Base-by-base conservation (phyloP, 2,113 vertebrate genomes). In the Aspidoscelis tigris region DNA sequence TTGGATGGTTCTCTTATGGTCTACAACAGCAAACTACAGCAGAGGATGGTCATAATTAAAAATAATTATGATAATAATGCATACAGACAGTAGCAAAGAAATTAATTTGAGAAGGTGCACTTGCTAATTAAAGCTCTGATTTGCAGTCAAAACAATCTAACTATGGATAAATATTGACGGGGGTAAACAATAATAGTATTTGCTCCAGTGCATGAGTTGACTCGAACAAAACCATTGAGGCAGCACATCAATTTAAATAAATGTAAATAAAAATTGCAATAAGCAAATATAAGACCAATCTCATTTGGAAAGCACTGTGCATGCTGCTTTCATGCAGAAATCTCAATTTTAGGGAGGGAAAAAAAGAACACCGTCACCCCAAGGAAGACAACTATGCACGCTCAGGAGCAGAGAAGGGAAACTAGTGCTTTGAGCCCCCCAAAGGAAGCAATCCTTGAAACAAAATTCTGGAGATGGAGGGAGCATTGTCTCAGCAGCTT, bases 11-110 rank as follows among this genome's bases (percentile, higher is more conserved):
- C 80, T 43, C 64, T 44, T 18, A 72, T 16, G 83, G 78, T 72
- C 43, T 41, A 9, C 22, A 9, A 1, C 83, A 70, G 88, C 53
- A 85, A 73, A 78, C 24, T 76, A 76, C 0, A 33, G 81, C 76
- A 86, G 76, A 86, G 41, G 84, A 58, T 24, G 68, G 83, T 79
- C 87, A 87, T 91, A 92, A 92, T 93, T 91, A 92, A 92, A 91
- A 92, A 93, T 88, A 86, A 86, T 92, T 89, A 90, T 78, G 90
- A 94, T 87, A 92, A 92, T 89, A 92, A 93, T 50, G 84, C 88
- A 88, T 76, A 81, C 82, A 93, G 94, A 90, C 90, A 89, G 90
- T 55, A 79, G 90, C 82, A 82, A 90, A 91, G 89, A 65, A 90
- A 92, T 92, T 90, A 92, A 89, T 81, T 83, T 33, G 89, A 80